Base-by-base conservation (phyloP, 2,113 vertebrate species). In the Paedocypris sp. region DNA sequence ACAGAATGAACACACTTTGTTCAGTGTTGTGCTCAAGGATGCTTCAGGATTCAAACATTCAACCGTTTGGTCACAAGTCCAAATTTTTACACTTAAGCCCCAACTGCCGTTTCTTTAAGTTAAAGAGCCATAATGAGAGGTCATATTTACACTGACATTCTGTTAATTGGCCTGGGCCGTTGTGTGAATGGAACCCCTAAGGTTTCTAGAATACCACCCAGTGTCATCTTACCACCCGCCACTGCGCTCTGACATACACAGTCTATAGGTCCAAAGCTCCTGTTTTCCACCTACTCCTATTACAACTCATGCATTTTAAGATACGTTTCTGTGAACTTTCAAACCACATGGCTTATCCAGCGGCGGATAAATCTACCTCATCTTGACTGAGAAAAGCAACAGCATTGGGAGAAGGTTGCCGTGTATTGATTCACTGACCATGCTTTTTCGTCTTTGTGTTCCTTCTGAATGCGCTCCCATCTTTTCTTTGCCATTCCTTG, bases 91-190 rank as follows among this genome's bases (percentile, higher is more conserved):
- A n/a, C n/a, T n/a, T n/a, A n/a, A n/a, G n/a, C n/a, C n/a, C n/a
- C n/a, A n/a, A n/a, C 66, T 67, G 66, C 67, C 73, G 70, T 75
- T 75, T 75, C n/a, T n/a, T n/a, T n/a, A n/a, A n/a, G n/a, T n/a
- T n/a, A n/a, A n/a, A n/a, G n/a, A 33, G 41, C 46, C 39, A 32
- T 73, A 76, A 76, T 76, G 63, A 71, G 23, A 57, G 49, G 59
- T 49, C 62, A 63, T 57, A 51, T 49, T 57, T 58, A 67, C 52
- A 29, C 23, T 73, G 74, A 76, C 74, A 76, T 73, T 76, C 67
- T 69, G 47, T 60, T 76, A 76, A 76, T 76, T 74, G 68, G 72
- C 45, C 47, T 49, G 25, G 42, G 56, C 54, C 51, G 41, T 52
- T 58, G 63, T 60, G 39, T 65, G 57, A 65, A 63, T 41, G 52